Evolutionary conservation across 2,888 invertebrate species (phyloP), one percentile per base, ranked within the genome.

Genomic region (Pogonocherus hispidulus): DNA sequence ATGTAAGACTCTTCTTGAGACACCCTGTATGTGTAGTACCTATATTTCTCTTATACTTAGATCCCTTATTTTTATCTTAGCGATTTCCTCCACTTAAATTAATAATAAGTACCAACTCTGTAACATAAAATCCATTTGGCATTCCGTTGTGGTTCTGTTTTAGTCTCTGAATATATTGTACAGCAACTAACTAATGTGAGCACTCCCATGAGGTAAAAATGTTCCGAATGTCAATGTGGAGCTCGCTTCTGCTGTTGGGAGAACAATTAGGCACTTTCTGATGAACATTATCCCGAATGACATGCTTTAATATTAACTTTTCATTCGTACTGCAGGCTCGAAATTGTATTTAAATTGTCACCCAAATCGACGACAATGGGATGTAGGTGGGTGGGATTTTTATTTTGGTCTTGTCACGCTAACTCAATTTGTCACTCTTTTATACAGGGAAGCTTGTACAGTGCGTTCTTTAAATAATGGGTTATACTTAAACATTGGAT

Each of bases 121-220:
- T n/a, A 14, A 41, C 11, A 41, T 41, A 41, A 41, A 41, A 41
- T 16, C 11, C 41, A 41, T 41, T 41, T 41, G 14, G 41, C 41
- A 41, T 41, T 41, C 41, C n/a, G 41, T 22, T 11, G 22, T 9
- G 18, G 32, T 52, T 52, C n/a, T 32, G 18, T 18, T 18, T 11
- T 11, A 8, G 32, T 32, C 27, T 52, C 32, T 52, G 52, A 52
- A 52, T 52, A 52, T 32, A 52, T 32, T 32, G 23, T 23, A 16
- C 23, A 6, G 23, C 23, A 51, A 22, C 49, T 51, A 57, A 57
- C 41, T 57, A 57, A 57, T 57, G 22, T 32, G 47, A 27, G 3
- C 44, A 16, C 16, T 60, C 60, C 60, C 60, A 32, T 27, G 60
- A 47, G 60, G 44, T 60, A 60, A 60, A 47, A 63, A 57, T 68